phyloP scores from a whole-genome alignment of 2,888 invertebrate species.

The Calameuta idolon region DNA sequence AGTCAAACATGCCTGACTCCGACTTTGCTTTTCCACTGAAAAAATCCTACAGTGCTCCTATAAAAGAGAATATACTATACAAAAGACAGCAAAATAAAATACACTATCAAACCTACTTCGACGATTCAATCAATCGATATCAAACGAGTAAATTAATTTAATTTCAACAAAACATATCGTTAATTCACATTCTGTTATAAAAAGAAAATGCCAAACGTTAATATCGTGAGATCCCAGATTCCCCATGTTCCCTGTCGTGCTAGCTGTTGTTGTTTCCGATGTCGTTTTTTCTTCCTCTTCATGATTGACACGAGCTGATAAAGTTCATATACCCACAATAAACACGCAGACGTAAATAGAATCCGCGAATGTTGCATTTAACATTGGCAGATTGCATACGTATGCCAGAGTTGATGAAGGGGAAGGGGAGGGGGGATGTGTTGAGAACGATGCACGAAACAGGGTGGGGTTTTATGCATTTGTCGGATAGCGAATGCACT shows the following conservation, averaged over 20 bases:
- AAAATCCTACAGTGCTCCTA: not conserved
- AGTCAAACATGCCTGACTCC: not conserved
- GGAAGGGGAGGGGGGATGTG: not conserved
- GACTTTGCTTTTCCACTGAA: not conserved
- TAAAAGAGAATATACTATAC: not conserved
- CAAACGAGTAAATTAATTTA: not conserved
- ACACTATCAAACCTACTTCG: not conserved
- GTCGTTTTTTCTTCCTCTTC: not conserved
- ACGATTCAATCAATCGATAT: not conserved
- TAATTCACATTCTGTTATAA: not conserved
- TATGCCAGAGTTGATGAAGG: slow-evolving; percentile 31
- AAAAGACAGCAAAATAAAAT: slow-evolving; percentile 1
- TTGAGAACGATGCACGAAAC: slow-evolving; percentile 7
- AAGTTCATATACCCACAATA: slow-evolving; percentile 52
- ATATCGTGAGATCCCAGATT: slow-evolving; percentile 9
- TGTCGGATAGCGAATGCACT: slow-evolving; percentile 59
- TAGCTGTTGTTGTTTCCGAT: not conserved
- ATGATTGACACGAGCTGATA: slow-evolving; percentile 60
- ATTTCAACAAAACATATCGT: not conserved
- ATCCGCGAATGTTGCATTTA: slow-evolving; percentile 57
- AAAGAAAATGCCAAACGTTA: not conserved
- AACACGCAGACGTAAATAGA: slow-evolving; percentile 32
- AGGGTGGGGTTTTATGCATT: slow-evolving; percentile 53
- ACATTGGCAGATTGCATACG: slow-evolving; percentile 54
- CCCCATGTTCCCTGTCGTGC: not conserved